These are phyloP conservation scores for Sorex maritimensis DNA, from an alignment of 2,797 vertebrate species.

Conservation along the genomic window DNA sequence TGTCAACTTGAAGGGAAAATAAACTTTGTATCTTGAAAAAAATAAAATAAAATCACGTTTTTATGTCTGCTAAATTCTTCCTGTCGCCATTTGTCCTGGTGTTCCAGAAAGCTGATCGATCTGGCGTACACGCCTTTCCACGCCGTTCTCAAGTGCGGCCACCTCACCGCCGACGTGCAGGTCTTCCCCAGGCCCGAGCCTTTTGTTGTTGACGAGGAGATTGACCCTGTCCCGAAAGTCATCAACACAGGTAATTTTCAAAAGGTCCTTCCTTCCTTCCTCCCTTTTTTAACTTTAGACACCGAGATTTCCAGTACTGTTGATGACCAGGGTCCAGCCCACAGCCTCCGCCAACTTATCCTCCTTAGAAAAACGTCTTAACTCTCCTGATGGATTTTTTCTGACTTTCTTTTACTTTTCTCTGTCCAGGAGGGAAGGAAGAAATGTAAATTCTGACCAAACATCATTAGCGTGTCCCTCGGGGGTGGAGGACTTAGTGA, in stretches of 20 bases:
- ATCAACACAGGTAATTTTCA: slow-evolving; percentile 95
- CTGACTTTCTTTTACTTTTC: too few species aligned
- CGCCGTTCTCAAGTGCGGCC: slow-evolving; percentile 97
- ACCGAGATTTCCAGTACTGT: too few species aligned
- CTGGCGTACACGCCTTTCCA: slow-evolving; percentile 98
- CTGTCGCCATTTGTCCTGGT: slow-evolving; percentile 73
- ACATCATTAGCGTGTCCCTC: too few species aligned
- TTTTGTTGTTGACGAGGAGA: slow-evolving; percentile 96
- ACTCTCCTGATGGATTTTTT: too few species aligned
- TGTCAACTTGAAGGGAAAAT: slow-evolving; percentile 55
- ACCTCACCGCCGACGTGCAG: slow-evolving; percentile 97
- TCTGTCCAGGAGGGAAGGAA: too few species aligned
- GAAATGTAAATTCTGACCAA: too few species aligned
- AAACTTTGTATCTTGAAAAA: slow-evolving; percentile 68
- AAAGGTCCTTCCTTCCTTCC: not conserved
- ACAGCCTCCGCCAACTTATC: too few species aligned
- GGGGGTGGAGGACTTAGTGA: not conserved
- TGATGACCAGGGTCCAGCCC: too few species aligned
- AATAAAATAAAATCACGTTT: not conserved
- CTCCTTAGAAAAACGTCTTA: too few species aligned
- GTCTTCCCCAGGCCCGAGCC: slow-evolving; percentile 98
- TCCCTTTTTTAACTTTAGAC: too few species aligned
- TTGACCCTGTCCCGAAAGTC: slow-evolving; percentile 95
- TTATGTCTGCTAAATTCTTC: slow-evolving; percentile 37
- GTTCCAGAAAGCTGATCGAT: slow-evolving; percentile 96